Conservation (phyloP, 2,797 vertebrate species). For the Poeciliopsis infans region DNA sequence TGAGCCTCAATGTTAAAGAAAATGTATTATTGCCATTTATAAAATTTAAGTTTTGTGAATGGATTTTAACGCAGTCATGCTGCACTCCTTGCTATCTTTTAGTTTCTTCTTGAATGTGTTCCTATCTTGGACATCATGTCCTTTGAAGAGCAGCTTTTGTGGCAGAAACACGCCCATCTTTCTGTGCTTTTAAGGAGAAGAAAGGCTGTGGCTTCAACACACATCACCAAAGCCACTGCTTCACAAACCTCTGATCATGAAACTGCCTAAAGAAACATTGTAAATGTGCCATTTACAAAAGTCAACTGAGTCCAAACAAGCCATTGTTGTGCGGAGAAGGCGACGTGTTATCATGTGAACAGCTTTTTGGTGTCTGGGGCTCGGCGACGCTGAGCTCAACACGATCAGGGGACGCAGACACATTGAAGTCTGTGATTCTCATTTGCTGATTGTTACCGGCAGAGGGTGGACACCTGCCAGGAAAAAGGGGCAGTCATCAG, state of each 20-base stretch:
- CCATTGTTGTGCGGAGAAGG: constrained; percentile 37
- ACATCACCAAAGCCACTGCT: constrained; percentile 33
- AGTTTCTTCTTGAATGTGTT: constrained; percentile 12
- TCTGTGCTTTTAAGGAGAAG: constrained; percentile 33
- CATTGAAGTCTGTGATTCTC: constrained; percentile 68
- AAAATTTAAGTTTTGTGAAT: background rate
- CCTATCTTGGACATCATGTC: constrained; percentile 19
- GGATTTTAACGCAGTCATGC: background rate
- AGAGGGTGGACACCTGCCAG: constrained; percentile 77
- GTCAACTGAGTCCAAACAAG: constrained; percentile 35
- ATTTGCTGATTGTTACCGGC: constrained; percentile 82
- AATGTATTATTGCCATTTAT: background rate
- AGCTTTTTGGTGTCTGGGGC: constrained; percentile 54
- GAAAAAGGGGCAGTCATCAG: constrained; percentile 72
- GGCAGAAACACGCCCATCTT: constrained; percentile 18
- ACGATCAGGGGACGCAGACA: constrained; percentile 49
- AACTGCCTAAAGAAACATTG: constrained; percentile 44
- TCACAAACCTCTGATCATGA: constrained; percentile 36
- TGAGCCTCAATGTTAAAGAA: constrained; percentile 15
- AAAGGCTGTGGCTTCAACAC: constrained; percentile 38
- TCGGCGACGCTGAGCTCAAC: constrained; percentile 52
- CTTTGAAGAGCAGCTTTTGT: constrained; percentile 35
- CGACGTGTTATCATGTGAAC: constrained; percentile 54
- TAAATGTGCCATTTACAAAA: constrained; percentile 23
- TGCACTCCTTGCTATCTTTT: constrained; percentile 22